Evolutionary conservation across 2,888 invertebrate species (phyloP).

Genomic region (Chaitophorus viminalis): DNA sequence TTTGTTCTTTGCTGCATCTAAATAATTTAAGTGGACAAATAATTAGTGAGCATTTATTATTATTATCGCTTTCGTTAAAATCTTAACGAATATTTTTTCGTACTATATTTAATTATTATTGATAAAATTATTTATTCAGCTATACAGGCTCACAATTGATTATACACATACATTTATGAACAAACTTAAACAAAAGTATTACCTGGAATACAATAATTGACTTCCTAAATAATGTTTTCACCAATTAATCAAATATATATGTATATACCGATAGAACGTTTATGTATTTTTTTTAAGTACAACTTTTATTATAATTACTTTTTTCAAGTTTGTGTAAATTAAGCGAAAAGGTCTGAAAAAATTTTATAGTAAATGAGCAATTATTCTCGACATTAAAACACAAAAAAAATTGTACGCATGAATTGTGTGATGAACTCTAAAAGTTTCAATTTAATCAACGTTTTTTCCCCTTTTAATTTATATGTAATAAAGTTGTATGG

Average conservation of each 20-base stretch:
- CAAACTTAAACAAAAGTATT: background rate
- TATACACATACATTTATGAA: background rate
- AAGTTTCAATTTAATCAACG: conserved; percentile 49
- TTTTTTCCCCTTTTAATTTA: conserved; percentile 36
- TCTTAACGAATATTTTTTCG: background rate
- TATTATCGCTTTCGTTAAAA: background rate
- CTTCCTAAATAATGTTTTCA: background rate
- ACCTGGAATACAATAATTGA: conserved; percentile 15
- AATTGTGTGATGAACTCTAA: conserved; percentile 45
- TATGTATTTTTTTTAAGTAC: background rate
- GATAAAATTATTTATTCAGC: background rate
- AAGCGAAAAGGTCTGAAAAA: background rate
- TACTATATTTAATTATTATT: background rate
- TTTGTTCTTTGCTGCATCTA: too few species aligned
- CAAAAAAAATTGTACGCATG: conserved; percentile 39
- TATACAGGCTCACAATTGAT: background rate
- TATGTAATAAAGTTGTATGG: conserved; percentile 4
- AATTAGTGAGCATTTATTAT: background rate
- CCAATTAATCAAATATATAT: conserved; percentile 31
- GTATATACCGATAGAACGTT: background rate
- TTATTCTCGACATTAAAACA: conserved; percentile 15
- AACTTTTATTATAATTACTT: conserved; percentile 52
- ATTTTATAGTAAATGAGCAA: conserved; percentile 5
- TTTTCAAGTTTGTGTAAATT: conserved; percentile 31
- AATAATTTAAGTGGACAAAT: background rate